Percentiles rank a stretch among this genome's conserved stretches.
phyloP scores from a whole-genome alignment of 2,113 vertebrate species.

The Candoia aspera region DNA sequence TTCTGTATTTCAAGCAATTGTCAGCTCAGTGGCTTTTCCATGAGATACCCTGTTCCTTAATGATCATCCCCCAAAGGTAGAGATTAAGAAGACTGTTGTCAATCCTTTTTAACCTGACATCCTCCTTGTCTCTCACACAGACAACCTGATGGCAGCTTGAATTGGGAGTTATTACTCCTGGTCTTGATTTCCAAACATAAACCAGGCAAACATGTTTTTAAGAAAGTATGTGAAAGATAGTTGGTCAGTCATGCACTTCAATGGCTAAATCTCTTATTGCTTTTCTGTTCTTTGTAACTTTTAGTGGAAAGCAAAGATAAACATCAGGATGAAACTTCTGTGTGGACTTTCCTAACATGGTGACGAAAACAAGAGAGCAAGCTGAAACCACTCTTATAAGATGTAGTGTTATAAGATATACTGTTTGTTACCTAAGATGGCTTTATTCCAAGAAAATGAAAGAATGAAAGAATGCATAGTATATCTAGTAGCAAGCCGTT shows the following conservation, averaged over 20 bases:
- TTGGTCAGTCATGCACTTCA: not conserved
- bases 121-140: not conserved
- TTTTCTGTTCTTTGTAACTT: not conserved
- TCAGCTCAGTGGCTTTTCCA: not conserved
- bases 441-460: no score
- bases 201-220: not conserved
- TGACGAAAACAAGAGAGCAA: not conserved
- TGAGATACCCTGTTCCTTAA: not conserved
- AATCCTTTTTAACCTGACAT: not conserved
- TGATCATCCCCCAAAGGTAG: not conserved
- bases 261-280: not conserved
- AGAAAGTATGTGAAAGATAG: not conserved
- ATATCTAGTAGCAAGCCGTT: no score
- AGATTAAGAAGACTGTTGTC: not conserved
- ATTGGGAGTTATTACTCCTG: not conserved
- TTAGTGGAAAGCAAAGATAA: not conserved
- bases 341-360: not conserved
- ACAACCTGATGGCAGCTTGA: not conserved
- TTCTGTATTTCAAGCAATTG: not conserved
- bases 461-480: no score
- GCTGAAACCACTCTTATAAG: not conserved
- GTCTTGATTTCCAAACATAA: not conserved
- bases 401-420: not conserved
- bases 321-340: not conserved
- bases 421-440: not conserved